A percentile compares a stretch with the other conserved stretches of the same genome.
These are phyloP conservation scores for Agrotis exclamationis DNA, from an alignment of 2,888 invertebrate species.

Conservation along the genomic window DNA sequence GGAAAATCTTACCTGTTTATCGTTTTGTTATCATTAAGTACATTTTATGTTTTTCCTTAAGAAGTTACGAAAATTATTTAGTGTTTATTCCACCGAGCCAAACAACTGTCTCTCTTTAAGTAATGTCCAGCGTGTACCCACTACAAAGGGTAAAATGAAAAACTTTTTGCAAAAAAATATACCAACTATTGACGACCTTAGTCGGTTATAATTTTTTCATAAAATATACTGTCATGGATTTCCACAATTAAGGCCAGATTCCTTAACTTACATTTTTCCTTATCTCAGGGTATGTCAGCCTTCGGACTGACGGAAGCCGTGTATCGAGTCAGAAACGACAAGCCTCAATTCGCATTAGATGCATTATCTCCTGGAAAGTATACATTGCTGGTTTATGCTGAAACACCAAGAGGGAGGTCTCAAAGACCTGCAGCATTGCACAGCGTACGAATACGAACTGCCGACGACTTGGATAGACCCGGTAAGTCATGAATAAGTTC, in stretches of 20 bases:
- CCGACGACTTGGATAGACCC: slow-evolving; percentile 83
- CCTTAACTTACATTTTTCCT: neutral
- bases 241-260: neutral
- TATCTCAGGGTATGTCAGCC: slow-evolving; percentile 85
- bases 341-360: slow-evolving; percentile 94
- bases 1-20: neutral
- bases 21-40: neutral
- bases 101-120: too few relatives aligned
- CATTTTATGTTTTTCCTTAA: too few relatives aligned
- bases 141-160: too few relatives aligned
- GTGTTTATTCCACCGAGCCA: too few relatives aligned
- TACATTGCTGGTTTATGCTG: slow-evolving; percentile 95
- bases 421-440: slow-evolving; percentile 93
- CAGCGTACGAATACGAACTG: slow-evolving; percentile 88
- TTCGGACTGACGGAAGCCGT: slow-evolving; percentile 90
- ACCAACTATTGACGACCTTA: too few relatives aligned
- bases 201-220: too few relatives aligned
- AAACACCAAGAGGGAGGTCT: slow-evolving; percentile 95
- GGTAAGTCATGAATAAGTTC: slow-evolving; percentile 67
- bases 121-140: too few relatives aligned
- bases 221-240: too few relatives aligned
- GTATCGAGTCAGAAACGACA: slow-evolving; percentile 92
- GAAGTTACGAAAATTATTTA: too few relatives aligned
- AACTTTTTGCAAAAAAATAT: too few relatives aligned
- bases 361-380: slow-evolving; percentile 95